Evolutionary conservation across 92 coral and sea anemone species (phyloP).

Genomic region (Siderastrea siderea): DNA sequence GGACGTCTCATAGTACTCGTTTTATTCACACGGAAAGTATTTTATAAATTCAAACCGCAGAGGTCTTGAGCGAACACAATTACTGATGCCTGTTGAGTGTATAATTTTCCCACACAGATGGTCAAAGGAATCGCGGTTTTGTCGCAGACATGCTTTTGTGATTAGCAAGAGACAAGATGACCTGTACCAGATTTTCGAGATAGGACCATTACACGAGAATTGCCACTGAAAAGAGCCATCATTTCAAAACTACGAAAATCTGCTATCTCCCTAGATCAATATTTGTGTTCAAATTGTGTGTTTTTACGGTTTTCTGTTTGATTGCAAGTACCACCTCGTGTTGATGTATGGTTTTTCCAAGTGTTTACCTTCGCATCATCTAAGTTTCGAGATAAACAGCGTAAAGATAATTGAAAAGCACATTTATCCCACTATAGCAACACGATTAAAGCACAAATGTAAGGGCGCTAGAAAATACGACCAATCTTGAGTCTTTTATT

Average conservation of each 20-base stretch:
- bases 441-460: not conserved
- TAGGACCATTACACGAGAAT: not conserved
- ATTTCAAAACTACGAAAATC: not conserved
- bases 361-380: conserved; percentile 14
- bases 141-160: conserved; percentile 27
- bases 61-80: not conserved
- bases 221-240: not conserved
- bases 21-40: conserved; percentile 3
- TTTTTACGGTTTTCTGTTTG: conserved; percentile 5
- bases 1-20: not conserved
- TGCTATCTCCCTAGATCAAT: conserved; percentile 21
- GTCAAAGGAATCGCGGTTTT: conserved; percentile 22
- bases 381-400: conserved; percentile 16
- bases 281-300: conserved; percentile 15
- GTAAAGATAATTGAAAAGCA: not conserved
- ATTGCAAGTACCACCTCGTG: conserved; percentile 9
- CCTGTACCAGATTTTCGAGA: not conserved
- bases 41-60: conserved; percentile 11
- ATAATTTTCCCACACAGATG: conserved; percentile 33
- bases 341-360: not conserved
- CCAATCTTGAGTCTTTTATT: not conserved
- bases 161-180: conserved; percentile 11
- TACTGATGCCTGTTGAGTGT: not conserved
- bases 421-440: not conserved
- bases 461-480: not conserved